Evolutionary conservation across 1,140 invertebrate genomes (phyloP), one percentile per base, ranked within the genome.

Genomic region (Trialeurodes vaporariorum): DNA sequence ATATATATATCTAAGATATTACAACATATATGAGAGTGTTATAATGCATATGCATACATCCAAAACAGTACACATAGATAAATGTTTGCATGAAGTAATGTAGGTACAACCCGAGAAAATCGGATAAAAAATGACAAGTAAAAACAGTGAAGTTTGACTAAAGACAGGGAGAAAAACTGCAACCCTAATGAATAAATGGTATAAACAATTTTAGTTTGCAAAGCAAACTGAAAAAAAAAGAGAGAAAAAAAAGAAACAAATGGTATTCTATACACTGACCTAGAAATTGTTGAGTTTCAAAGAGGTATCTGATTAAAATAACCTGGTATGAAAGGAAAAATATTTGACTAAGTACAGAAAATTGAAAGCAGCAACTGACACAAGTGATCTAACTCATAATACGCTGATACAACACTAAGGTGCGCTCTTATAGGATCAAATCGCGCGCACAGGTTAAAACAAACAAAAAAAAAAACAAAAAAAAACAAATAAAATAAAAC

Each of bases 291-390:
- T 49, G n/a, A n/a, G n/a, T n/a, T n/a, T n/a, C n/a, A n/a, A 49
- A 49, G 34, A 49, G 34, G 34, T 49, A 49, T 49, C 34, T 49
- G 34, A 49, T 49, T 49, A 49, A 49, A 49, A 49, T 49, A 49
- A 49, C 34, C 17, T 5, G 5, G 5, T 49, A 49, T 49, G 34
- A 49, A 49, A n/a, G n/a, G n/a, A n/a, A n/a, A n/a, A n/a, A n/a
- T n/a, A 49, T 49, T 49, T 49, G 34, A 49, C 34, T 49, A 49
- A 49, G 5, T 17, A 9, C 34, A 17, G 34, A 49, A 17, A 49
- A 49, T 49, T 49, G 34, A 49, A 49, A 49, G 34, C 34, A 49
- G 34, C 34, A 17, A 17, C 34, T n/a, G n/a, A n/a, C n/a, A n/a
- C n/a, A n/a, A n/a, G n/a, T n/a, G n/a, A n/a, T n/a, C n/a, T n/a